Percentiles rank a stretch among this genome's conserved stretches.
Conservation (phyloP, 2,888 invertebrate species). For the Lepidocyrtoides sp. region DNA sequence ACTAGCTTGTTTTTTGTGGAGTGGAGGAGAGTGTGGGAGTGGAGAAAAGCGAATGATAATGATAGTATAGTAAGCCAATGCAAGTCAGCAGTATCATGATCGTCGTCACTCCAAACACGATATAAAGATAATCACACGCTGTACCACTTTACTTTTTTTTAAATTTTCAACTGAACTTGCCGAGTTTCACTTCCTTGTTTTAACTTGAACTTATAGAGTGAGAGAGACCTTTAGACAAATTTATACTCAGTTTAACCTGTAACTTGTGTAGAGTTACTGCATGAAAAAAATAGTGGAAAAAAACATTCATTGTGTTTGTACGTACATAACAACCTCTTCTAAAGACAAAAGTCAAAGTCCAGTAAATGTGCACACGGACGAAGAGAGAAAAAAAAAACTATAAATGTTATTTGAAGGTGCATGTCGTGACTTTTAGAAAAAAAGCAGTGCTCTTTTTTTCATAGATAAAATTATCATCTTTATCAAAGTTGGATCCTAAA, state of each 20-base stretch:
- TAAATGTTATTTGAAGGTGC: neutral
- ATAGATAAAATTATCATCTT: neutral
- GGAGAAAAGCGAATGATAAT: slow-evolving; percentile 25
- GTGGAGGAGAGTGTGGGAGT: slow-evolving; percentile 33
- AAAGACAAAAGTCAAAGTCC: slow-evolving; percentile 46
- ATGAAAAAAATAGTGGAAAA: no score
- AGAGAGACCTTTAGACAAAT: no score
- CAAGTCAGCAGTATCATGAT: neutral
- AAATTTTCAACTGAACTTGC: slow-evolving; percentile 27
- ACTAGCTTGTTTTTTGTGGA: neutral
- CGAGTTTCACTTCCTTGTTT: slow-evolving; percentile 48
- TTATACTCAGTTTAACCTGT: no score
- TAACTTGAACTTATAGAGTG: slow-evolving; percentile 1
- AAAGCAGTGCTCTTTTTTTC: neutral
- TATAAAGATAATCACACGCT: slow-evolving; percentile 35
- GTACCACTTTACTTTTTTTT: slow-evolving; percentile 51
- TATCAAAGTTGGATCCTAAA: neutral
- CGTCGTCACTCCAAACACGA: no score
- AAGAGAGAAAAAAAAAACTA: neutral
- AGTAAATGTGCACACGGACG: slow-evolving; percentile 22
- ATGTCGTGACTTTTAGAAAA: slow-evolving; percentile 23
- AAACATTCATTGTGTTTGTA: neutral
- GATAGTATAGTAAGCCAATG: neutral
- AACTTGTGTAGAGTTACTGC: slow-evolving; percentile 6
- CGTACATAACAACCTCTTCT: neutral